Conservation (phyloP, 2,797 vertebrate species). For the Botia almorhae region DNA sequence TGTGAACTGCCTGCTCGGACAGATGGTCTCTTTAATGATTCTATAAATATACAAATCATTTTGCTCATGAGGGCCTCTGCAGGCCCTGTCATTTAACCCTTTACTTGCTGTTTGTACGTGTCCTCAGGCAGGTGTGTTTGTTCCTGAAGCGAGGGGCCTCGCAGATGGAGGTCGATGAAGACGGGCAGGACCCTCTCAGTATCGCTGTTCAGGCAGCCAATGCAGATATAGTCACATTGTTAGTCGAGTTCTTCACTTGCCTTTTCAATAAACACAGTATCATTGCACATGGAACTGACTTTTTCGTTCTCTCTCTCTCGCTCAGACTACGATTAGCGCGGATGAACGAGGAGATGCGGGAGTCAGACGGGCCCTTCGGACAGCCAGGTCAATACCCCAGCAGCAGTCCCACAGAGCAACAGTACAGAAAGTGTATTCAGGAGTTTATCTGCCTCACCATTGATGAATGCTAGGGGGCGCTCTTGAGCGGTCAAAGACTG, state of each 20-base stretch:
- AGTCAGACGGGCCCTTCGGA: constrained; percentile 88
- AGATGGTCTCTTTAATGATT: too few species aligned
- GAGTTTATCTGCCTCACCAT: constrained; percentile 99
- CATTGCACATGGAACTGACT: neutral
- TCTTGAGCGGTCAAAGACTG: constrained; percentile 25
- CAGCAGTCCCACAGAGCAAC: constrained; percentile 96
- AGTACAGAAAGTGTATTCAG: constrained; percentile 98
- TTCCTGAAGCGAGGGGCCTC: constrained; percentile 95
- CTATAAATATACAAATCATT: too few species aligned
- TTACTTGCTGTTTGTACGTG: neutral
- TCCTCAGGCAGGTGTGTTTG: constrained; percentile 91
- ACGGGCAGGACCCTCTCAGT: constrained; percentile 90
- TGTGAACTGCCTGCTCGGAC: neutral
- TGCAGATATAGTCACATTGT: constrained; percentile 97
- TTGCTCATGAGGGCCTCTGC: too few species aligned
- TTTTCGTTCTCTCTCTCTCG: neutral
- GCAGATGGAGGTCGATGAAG: constrained; percentile 88
- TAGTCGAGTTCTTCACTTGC: constrained; percentile 62
- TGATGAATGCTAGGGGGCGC: constrained; percentile 88
- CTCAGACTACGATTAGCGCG: constrained; percentile 91
- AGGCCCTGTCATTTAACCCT: neutral
- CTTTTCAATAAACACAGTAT: neutral
- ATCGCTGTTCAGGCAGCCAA: constrained; percentile 95
- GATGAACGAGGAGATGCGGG: constrained; percentile 98
- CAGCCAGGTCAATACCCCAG: constrained; percentile 91